These are phyloP conservation scores for Chelonus insularis DNA, from an alignment of 1,140 invertebrate species.

Conservation along the genomic window DNA sequence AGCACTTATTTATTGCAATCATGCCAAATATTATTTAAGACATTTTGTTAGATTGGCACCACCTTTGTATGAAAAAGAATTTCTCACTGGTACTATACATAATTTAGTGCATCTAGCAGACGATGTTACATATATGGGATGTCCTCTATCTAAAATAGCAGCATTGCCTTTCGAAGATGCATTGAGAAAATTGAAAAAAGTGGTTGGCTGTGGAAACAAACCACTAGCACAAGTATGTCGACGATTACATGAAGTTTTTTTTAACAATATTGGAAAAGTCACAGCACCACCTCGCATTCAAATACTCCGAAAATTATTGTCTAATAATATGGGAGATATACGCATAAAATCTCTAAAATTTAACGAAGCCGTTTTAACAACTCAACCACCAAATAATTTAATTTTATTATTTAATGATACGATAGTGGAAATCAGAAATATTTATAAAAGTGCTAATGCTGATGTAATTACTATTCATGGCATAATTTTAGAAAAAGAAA, in stretches of 20 bases:
- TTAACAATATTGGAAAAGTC: too few species aligned
- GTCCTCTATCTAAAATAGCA: conserved; percentile 1
- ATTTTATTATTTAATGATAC: conserved; percentile 8
- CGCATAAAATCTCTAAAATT: conserved; percentile 6
- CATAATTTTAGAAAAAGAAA: not conserved
- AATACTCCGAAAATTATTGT: too few species aligned
- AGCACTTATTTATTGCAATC: conserved; percentile 13
- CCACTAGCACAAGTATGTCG: conserved; percentile 22
- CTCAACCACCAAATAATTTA: conserved; percentile 19
- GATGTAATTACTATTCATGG: conserved; percentile 3
- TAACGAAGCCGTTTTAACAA: conserved; percentile 3
- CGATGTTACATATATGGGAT: conserved; percentile 12
- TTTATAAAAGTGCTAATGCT: not conserved
- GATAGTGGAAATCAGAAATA: conserved; percentile 13
- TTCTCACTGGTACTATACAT: conserved; percentile 29
- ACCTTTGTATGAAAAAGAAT: conserved; percentile 22
- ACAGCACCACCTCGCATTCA: too few species aligned
- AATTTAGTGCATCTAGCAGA: conserved; percentile 28
- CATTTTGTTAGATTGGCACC: conserved; percentile 27
- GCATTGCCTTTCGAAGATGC: conserved; percentile 22
- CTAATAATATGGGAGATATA: too few species aligned
- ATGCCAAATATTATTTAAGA: conserved; percentile 25
- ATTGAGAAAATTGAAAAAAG: conserved; percentile 13
- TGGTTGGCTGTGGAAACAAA: conserved; percentile 1
- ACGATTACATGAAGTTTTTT: not conserved